Base-by-base conservation (phyloP, 1,140 invertebrate genomes). In the Macrobrachium rosenbergii region DNA sequence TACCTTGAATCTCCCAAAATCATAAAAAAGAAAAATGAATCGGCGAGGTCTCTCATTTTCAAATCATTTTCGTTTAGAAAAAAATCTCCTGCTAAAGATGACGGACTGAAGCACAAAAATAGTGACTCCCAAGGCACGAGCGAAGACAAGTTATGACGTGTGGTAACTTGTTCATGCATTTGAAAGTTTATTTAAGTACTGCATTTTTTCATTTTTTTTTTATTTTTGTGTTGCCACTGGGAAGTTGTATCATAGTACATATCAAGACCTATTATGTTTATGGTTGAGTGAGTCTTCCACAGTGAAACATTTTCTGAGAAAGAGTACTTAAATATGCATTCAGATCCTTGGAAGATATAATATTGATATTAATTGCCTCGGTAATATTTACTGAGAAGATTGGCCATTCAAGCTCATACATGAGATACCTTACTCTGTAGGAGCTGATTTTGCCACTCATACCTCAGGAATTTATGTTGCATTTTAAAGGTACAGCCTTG, bases 11-110 rank as follows among this genome's bases (percentile, higher is more conserved):
- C 83, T 19, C 83, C 83, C 7, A 88, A 83, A 62, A 77, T 77
- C 28, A 43, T 43, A 3, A 88, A 88, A 59, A 88, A 88, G 37
- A 77, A 83, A 23, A 62, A 69, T n/a, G 86, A 88, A 28, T 88
- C 81, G 12, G 59, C 86, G 5, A 64, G 80, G 64, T 75, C 80
- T 52, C 79, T 88, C 37, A n/a, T 88, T 21, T 82, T 88, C 79
- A 87, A 90, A 58, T 78, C 88, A 17, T 84, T 87, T 64, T 87
- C 85, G 11, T 78, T 89, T 67, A 80, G 77, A 64, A 82, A 81
- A 62, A 86, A 82, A 76, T 84, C 76, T 64, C 82, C 83, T 14
- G 59, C 69, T 19, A 81, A 85, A 82, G 88, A 86, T 58, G 88
- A 84, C 19, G 79, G 37, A 21, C 52, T 84, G 58, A 79, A 63